Evolutionary conservation across 1,140 invertebrate species (phyloP), one percentile per base, ranked within the genome.

Genomic region (Glomeris maerens): DNA sequence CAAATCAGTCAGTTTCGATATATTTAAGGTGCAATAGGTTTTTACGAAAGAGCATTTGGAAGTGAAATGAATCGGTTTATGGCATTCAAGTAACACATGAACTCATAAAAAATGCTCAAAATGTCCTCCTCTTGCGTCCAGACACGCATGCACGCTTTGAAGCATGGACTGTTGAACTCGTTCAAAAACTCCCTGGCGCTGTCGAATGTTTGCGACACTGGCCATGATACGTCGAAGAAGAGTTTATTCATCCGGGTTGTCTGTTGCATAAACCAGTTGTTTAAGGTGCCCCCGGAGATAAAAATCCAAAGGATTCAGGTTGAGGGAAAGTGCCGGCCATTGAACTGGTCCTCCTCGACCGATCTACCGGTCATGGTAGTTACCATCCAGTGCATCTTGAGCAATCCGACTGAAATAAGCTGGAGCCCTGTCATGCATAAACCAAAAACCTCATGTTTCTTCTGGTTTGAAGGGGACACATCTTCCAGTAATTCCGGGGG

Each of bases 291-390:
- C n/a, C n/a, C n/a, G n/a, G n/a, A n/a, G n/a, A n/a, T n/a, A n/a
- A n/a, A 45, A 55, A 47, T 52, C 55, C 23, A 55, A 44, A 31
- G 50, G 55, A 40, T 47, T 57, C 22, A 57, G 31, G 38, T 57
- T 54, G 14, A 48, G 50, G 13, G 53, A 57, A 20, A 44, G 45
- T 38, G 50, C 55, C 40, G 54, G 51, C 47, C 51, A 57, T 39
- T 36, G 4, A 31, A 57, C 29, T 39, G 54, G 54, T 38, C 56
- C 54, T n/a, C 49, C 49, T 48, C 47, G 20, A 42, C 49, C 45
- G 20, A 55, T 57, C 53, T 29, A 57, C 26, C 42, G 47, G 28
- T 52, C 45, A 27, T 7, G 4, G 27, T 45, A 57, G n/a, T 17
- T 29, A 2, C n/a, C 23, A 49, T 55, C 27, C 2, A 57, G 47